Percentiles rank a stretch among this genome's conserved stretches.
phyloP scores from a whole-genome alignment of 1,140 invertebrate species.

The Calosoma granatense region DNA sequence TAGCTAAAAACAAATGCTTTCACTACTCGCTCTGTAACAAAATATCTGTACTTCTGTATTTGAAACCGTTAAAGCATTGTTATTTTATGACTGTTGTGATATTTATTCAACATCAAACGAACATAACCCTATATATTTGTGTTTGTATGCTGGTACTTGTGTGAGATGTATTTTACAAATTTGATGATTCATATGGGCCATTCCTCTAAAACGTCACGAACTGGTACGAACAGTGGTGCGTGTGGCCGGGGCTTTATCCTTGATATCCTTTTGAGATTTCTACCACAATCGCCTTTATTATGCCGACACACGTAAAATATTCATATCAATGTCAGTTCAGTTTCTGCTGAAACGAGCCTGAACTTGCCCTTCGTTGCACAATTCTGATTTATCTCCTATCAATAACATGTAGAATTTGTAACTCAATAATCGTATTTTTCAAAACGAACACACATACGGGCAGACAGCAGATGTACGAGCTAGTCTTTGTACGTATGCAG shows the following conservation, averaged over 20 bases:
- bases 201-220: not conserved
- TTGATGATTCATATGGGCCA: constrained; percentile 9
- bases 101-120: no score
- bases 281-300: not conserved
- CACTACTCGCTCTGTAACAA: not conserved
- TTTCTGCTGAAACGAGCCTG: no score
- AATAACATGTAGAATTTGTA: no score
- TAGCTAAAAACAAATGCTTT: constrained; percentile 16
- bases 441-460: no score
- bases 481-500: no score
- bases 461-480: no score
- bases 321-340: not conserved
- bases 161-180: no score
- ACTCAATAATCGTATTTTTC: no score
- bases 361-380: no score
- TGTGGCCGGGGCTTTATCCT: not conserved
- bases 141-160: no score
- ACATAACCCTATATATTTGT: no score
- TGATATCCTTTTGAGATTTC: not conserved
- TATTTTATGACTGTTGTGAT: constrained; percentile 1
- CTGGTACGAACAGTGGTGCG: not conserved
- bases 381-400: no score
- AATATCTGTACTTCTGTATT: not conserved
- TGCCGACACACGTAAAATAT: not conserved
- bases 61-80: not conserved